Evolutionary conservation across 2,797 vertebrate species (phyloP), one percentile per base, ranked within the genome.

Genomic region (Ctenochaetus hawaiiensis): DNA sequence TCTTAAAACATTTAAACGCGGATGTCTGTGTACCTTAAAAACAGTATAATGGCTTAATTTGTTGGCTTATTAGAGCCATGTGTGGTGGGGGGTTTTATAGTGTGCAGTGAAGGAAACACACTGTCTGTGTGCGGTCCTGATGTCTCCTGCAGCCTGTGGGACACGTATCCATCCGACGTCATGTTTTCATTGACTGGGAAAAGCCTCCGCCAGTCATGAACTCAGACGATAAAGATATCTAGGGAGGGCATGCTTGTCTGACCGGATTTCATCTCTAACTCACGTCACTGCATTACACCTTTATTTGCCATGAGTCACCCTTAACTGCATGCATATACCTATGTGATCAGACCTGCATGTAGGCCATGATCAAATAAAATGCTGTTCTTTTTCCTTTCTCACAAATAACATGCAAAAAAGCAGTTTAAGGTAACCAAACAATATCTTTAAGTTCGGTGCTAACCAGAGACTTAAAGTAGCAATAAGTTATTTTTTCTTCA

Each of bases 21-120:
- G 94, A 95, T 94, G 94, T 95, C 93, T 95, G 94, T 93, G 91
- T 92, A 93, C 90, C 94, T 94, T 92, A 93, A 94, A 94, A 91
- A 89, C 89, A 75, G 90, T 73, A 81, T 95, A 94, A 94, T 91
- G 88, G 91, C 91, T 94, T 95, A 93, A 95, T 95, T 94, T 94
- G 93, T 93, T 93, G 90, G 82, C 91, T 95, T 95, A 95, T 95
- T 95, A 93, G 90, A 94, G 92, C 94, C 95, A 95, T 94, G 93
- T 95, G 94, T 94, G 93, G 90, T 79, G 71, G 41, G 78, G 48
- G 73, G 49, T 72, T 92, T 95, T 95, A 95, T 91, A 75, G 94
- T 80, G 88, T 90, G 89, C 78, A 76, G 86, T 85, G 91, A 75
- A 89, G 89, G 93, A 92, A 93, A 90, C 89, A 68, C 76, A 83